Evolutionary conservation across 2,888 invertebrate genomes (phyloP).

Genomic region (Ophonus ardosiacus): DNA sequence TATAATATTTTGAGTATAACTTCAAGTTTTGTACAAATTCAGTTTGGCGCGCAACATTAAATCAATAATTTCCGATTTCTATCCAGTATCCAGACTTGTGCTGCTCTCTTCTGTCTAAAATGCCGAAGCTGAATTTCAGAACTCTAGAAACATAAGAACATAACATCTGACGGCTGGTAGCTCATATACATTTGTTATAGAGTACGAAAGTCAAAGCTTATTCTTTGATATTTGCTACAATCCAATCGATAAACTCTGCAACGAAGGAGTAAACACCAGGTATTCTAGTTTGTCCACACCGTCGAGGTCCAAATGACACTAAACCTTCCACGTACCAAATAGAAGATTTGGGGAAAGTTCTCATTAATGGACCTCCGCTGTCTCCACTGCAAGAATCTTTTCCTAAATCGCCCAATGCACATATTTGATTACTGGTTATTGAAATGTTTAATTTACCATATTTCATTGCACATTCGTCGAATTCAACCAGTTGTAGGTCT

Average conservation of each 20-base stretch:
- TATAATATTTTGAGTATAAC: too few relatives aligned
- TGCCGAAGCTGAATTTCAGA: background rate
- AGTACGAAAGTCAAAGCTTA: background rate
- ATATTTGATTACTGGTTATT: conserved; percentile 2
- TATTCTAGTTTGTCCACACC: background rate
- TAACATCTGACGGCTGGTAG: background rate
- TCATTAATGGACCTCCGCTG: conserved; percentile 39
- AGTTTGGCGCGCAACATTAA: background rate
- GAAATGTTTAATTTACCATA: background rate
- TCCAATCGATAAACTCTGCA: conserved; percentile 2
- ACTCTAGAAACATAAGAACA: background rate
- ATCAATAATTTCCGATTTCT: background rate
- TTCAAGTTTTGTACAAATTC: background rate
- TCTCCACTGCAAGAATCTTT: conserved; percentile 32
- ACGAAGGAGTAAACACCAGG: conserved; percentile 36
- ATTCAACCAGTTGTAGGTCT: background rate
- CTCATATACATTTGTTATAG: too few relatives aligned
- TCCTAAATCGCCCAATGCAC: conserved; percentile 25
- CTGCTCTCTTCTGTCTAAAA: background rate
- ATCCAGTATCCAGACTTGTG: background rate
- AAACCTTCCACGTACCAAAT: conserved; percentile 27
- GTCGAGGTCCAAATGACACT: conserved; percentile 17
- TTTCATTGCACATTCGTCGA: background rate
- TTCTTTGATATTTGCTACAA: conserved; percentile 15
- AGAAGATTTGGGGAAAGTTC: background rate